Percentiles rank a stretch among this genome's conserved stretches.
These are phyloP conservation scores for Caenorhabditis japonica DNA, from an alignment of 2,888 invertebrate species.

Conservation along the genomic window DNA sequence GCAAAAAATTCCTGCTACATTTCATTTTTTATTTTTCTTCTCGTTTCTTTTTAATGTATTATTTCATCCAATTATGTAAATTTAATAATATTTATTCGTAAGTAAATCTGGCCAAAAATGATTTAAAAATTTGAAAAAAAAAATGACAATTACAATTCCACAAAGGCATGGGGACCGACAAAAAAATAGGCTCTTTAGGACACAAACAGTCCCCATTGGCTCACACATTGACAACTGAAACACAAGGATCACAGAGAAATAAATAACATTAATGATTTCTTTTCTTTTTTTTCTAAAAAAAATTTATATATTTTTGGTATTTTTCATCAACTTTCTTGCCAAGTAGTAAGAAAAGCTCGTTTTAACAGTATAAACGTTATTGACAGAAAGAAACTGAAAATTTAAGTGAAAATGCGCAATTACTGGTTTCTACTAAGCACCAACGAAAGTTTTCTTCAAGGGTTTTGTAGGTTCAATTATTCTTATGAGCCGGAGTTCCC, in stretches of 20 bases:
- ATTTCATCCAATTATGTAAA: background rate
- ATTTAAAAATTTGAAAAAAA: background rate
- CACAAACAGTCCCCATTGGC: background rate
- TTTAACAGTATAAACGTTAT: background rate
- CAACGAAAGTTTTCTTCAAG: conserved; percentile 5
- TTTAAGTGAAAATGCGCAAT: conserved; percentile 39
- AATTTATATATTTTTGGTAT: too few relatives aligned
- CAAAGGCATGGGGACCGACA: conserved; percentile 34
- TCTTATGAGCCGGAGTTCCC: conserved; percentile 59
- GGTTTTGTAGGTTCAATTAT: conserved; percentile 48
- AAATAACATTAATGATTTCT: conserved; percentile 12
- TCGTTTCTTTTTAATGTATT: background rate
- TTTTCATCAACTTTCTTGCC: too few relatives aligned
- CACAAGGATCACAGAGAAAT: conserved; percentile 49
- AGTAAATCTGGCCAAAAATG: conserved; percentile 28
- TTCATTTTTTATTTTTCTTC: too few relatives aligned
- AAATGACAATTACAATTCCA: conserved; percentile 42
- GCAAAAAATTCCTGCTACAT: too few relatives aligned
- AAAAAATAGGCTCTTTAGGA: background rate
- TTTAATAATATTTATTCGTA: conserved; percentile 29
- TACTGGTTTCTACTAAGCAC: conserved; percentile 50
- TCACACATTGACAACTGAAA: conserved; percentile 36
- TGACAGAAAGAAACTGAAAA: conserved; percentile 5
- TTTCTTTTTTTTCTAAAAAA: background rate
- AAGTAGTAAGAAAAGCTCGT: conserved; percentile 28